Conservation (phyloP, 2,113 vertebrate species). For the Perca flavescens region DNA sequence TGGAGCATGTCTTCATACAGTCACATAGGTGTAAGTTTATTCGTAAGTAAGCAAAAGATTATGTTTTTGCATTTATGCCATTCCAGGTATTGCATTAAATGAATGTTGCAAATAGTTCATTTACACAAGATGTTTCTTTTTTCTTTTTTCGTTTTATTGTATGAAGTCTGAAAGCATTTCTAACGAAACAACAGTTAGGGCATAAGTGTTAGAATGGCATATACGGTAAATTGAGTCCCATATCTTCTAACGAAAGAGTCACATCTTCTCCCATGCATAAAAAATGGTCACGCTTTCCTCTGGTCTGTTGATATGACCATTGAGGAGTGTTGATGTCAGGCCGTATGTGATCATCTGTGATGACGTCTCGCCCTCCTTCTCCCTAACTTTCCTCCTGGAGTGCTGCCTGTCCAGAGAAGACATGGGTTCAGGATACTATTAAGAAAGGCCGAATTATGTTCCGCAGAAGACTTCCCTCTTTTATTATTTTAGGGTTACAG, state of each 20-base stretch:
- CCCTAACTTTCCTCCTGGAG: too few species aligned
- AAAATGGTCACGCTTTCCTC: neutral
- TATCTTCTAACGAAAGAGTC: neutral
- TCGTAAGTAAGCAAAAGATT: neutral
- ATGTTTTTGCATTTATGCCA: neutral
- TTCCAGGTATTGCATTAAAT: neutral
- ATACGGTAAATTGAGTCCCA: neutral
- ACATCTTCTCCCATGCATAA: neutral
- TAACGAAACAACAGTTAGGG: neutral
- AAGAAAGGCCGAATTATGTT: neutral
- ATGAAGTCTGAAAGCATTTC: constrained; percentile 27
- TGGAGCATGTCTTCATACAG: neutral
- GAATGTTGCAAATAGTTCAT: neutral
- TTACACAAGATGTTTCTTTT: neutral
- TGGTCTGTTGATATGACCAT: neutral
- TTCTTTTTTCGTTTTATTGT: too few species aligned
- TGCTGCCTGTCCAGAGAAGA: neutral
- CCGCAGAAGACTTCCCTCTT: too few species aligned
- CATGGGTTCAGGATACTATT: neutral
- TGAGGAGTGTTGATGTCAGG: neutral
- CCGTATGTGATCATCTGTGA: neutral
- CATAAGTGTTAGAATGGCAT: neutral
- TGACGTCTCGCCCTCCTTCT: neutral
- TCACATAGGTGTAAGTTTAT: neutral
- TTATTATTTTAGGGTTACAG: too few species aligned